Evolutionary conservation across 2,797 vertebrate species (phyloP), one percentile per base, ranked within the genome.

Genomic region (Sebastes flavidus): DNA sequence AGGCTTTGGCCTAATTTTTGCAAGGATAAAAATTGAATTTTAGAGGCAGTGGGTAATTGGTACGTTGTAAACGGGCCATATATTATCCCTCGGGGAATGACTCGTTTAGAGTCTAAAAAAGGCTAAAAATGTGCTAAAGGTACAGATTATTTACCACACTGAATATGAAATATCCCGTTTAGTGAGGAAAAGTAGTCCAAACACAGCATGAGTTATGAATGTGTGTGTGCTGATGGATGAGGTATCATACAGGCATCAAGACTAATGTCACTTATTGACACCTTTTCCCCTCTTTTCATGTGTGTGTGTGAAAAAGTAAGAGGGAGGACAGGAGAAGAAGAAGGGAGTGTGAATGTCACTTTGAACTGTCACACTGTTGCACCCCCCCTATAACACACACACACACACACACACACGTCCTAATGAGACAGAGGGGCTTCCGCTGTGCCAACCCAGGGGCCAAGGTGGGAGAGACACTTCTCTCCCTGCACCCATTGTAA

Each of bases 231-330:
- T 56, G 27, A 29, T 63, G 62, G 29, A 59, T 16, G 56, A 85
- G 74, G 82, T 87, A 93, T 91, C 88, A 82, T 92, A 90, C 86
- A 84, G 88, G 88, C 88, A 93, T 96, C 95, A 96, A 95, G 96
- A 96, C 91, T 96, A 97, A 96, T 96, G 96, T 97, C 97, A 97
- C 96, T 97, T 96, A 97, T 97, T 97, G 91, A 89, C 95, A 93
- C 94, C 91, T 95, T 93, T 93, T 63, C 88, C 85, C 78, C 79
- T 88, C 91, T 75, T 60, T 78, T 59, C 22, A 8, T 74, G 63
- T 74, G 58, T 52, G 67, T 83, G 54, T 74, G 63, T 74, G 88
- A 58, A 58, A 84, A 82, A 87, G 88, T 88, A 83, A 89, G 85
- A 90, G 87, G 77, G 83, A 88, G 87, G 89, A 89, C 82, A 75